Conservation (phyloP, 2,888 invertebrate species). For the Leuctra nigra region DNA sequence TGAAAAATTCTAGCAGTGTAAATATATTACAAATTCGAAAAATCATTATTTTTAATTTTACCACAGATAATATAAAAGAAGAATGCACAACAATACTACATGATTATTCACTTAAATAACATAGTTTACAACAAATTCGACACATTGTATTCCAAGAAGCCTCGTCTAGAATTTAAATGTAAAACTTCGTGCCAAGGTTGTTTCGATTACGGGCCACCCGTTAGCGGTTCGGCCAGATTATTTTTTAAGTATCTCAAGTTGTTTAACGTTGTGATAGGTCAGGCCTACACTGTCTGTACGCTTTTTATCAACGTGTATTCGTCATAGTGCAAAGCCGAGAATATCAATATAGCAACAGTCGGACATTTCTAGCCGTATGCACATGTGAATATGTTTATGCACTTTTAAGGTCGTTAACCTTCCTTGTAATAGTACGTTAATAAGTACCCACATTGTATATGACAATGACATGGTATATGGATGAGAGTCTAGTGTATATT, state of each 20-base stretch:
- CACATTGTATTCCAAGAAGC: too few relatives aligned
- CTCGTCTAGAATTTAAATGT: slow-evolving; percentile 1
- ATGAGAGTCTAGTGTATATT: too few relatives aligned
- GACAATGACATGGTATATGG: slow-evolving; percentile 8
- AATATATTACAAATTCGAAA: too few relatives aligned
- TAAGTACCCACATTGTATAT: slow-evolving; percentile 10
- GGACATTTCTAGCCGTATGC: neutral
- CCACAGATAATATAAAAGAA: too few relatives aligned
- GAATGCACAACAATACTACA: too few relatives aligned
- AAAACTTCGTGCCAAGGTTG: neutral
- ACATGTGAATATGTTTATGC: slow-evolving; percentile 12
- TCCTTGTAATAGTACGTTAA: slow-evolving; percentile 5
- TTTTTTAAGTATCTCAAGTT: slow-evolving; percentile 5
- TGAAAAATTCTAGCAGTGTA: too few relatives aligned
- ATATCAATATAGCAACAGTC: neutral
- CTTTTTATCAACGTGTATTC: slow-evolving; percentile 12
- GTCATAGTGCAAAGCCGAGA: slow-evolving; percentile 8
- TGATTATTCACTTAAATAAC: too few relatives aligned
- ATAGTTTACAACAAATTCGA: too few relatives aligned
- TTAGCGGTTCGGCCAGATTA: slow-evolving; percentile 12
- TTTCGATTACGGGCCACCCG: slow-evolving; percentile 2
- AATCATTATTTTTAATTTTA: too few relatives aligned
- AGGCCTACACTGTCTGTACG: neutral
- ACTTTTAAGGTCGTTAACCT: slow-evolving; percentile 4
- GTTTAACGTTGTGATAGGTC: slow-evolving; percentile 6